Evolutionary conservation across 2,113 vertebrate species (phyloP), one percentile per base, ranked within the genome.

Genomic region (Epinephelus lanceolatus): DNA sequence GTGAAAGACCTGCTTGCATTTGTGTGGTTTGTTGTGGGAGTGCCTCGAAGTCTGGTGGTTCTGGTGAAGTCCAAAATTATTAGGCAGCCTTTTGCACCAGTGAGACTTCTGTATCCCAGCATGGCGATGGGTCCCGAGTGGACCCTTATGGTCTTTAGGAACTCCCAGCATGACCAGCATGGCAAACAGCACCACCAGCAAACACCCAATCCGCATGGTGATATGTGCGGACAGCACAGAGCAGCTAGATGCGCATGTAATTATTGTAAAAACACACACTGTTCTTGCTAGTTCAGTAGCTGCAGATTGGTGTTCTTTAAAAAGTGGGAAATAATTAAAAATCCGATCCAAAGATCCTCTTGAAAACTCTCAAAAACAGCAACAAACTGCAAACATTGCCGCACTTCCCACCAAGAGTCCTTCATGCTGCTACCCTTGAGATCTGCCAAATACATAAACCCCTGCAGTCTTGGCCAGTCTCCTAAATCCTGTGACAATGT

Each of bases 81-180:
- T 49, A 59, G 59, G 57, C 77, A 78, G 80, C 59, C 45, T 66
- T 81, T 88, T 93, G 81, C 95, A 95, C 88, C 78, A 85, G 30
- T 79, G 85, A 61, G 83, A 77, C 57, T 66, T 87, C 40, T 60
- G 83, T 30, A 62, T 77, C 49, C 75, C 88, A 5, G 66, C 15
- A 15, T 55, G 78, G 19, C 69, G 83, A 55, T 73, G 78, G 37
- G 82, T 40, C 17, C 76, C 40, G 13, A 76, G 74, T 14, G 82
- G 81, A 85, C 77, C 83, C 11, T 82, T 75, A 21, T 92, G 85
- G 53, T 90, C 86, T 81, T 85, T 91, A 18, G 93, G 93, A 14
- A 94, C 87, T 57, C 91, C 91, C 53, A 88, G 84, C 86, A 91
- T 86, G 73, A 93, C 78, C 57, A 92, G 76, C 86, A 89, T 60